Percentiles rank a stretch among this genome's conserved stretches.
Conservation (phyloP, 2,888 invertebrate species). For the Cynaeus angustus region DNA sequence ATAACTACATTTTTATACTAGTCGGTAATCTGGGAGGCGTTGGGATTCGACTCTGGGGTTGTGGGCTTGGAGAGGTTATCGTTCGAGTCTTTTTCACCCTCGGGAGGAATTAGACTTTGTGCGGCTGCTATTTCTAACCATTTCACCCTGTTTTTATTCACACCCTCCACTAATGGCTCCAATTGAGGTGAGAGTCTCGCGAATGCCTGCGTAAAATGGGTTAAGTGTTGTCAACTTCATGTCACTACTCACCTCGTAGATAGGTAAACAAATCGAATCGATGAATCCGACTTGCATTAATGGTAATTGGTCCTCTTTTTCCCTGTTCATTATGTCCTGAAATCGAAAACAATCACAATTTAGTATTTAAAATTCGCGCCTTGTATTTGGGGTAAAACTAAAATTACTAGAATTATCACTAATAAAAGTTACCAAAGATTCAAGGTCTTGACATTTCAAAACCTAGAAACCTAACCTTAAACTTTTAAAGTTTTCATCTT, state of each 20-base stretch:
- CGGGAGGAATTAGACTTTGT: slow-evolving; percentile 62
- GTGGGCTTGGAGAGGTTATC: slow-evolving; percentile 65
- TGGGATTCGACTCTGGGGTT: slow-evolving; percentile 60
- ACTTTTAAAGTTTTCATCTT: too few species aligned
- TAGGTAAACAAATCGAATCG: slow-evolving; percentile 94
- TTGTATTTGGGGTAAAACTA: too few species aligned
- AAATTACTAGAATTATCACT: too few species aligned
- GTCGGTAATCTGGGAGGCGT: slow-evolving; percentile 59
- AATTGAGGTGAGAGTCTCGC: slow-evolving; percentile 85
- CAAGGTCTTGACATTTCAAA: too few species aligned
- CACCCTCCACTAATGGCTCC: slow-evolving; percentile 87
- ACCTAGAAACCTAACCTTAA: too few species aligned
- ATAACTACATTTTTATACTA: slow-evolving; percentile 50
- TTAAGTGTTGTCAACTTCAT: slow-evolving; percentile 1
- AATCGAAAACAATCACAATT: too few species aligned
- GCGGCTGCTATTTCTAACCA: slow-evolving; percentile 85
- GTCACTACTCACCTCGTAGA: slow-evolving; percentile 85
- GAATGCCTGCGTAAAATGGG: slow-evolving; percentile 80
- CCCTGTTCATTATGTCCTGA: slow-evolving; percentile 96
- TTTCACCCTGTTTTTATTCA: slow-evolving; percentile 85
- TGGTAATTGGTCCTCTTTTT: slow-evolving; percentile 94
- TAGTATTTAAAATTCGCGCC: too few species aligned
- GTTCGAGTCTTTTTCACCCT: slow-evolving; percentile 64
- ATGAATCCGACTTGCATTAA: slow-evolving; percentile 97
- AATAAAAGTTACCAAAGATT: too few species aligned